Evolutionary conservation across 2,888 invertebrate genomes (phyloP), one percentile per base, ranked within the genome.

Genomic region (Lasioglossum leucozonium): DNA sequence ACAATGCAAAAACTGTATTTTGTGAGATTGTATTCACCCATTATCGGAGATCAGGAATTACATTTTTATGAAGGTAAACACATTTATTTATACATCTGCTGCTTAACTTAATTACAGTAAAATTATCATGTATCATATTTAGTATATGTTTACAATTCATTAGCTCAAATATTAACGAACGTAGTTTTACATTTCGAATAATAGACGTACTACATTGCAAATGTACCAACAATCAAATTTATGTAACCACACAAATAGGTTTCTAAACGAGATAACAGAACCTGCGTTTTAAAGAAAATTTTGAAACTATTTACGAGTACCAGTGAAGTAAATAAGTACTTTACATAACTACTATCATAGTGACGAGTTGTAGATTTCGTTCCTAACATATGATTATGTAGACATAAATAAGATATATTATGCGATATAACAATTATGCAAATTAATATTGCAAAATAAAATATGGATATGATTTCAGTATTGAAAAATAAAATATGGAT

Each of bases 401-500:
- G 13, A 42, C 13, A 13, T 13, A 42, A 13, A 3, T 42, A 42
- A 13, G 42, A 40, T 11, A 42, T 42, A 42, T 13, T 42, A 42
- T 42, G 13, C 11, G 13, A 44, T 18, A 4, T 47, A 16, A 47
- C 44, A 16, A 47, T 47, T 47, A 0, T n/a, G n/a, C n/a, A n/a
- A n/a, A n/a, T 6, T 30, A 62, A 37, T 73, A 72, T 77, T 65
- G 34, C 22, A 51, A 37, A 26, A 16, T 44, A 42, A 51, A 16
- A 47, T 72, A 74, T 62, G 58, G 58, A 47, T 74, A 37, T 26
- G 13, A 4, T 37, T 11, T 44, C 1, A 58, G 5, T 73, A 55
- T 65, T 72, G 30, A 30, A 11, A 55, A 42, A 58, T 18, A 47
- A 47, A 44, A 40, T 72, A 37, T 80, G 37, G 13, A 75, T 71